Evolutionary conservation across 2,113 vertebrate species (phyloP).

Genomic region (Platanista minor): DNA sequence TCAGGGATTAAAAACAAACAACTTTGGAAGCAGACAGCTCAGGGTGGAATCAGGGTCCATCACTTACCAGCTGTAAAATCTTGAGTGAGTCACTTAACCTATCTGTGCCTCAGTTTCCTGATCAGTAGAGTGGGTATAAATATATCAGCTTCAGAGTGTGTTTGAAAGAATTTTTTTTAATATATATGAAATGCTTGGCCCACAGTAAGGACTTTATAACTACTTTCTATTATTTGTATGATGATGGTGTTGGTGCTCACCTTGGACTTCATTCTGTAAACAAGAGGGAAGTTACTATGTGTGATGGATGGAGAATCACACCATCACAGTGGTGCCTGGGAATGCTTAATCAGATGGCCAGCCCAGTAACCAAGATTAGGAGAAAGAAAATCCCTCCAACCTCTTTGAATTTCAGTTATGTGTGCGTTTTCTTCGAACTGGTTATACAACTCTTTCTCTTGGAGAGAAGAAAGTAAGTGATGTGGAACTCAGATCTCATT

Average conservation of each 20-base stretch:
- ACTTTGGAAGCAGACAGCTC: background rate
- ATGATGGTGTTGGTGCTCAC: background rate
- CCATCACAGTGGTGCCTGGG: background rate
- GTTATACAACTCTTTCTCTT: constrained; percentile 57
- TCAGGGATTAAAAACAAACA: background rate
- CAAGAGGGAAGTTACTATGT: background rate
- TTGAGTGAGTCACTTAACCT: background rate
- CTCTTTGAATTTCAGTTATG: constrained; percentile 60
- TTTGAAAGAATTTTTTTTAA: background rate
- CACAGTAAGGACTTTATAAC: background rate
- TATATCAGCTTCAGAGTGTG: fast-evolving
- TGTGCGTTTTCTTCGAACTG: constrained; percentile 59
- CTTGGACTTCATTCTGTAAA: background rate
- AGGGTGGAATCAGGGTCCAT: background rate
- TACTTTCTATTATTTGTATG: background rate
- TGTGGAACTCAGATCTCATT: constrained; percentile 70
- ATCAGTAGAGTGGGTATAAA: background rate
- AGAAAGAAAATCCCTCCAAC: constrained; percentile 43
- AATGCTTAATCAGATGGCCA: constrained; percentile 41
- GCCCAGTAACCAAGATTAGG: constrained; percentile 56
- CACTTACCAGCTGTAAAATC: background rate
- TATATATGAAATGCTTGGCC: background rate
- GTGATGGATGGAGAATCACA: background rate
- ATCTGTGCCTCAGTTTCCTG: background rate
- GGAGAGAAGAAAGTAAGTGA: constrained; percentile 70